These are phyloP conservation scores for Keiferia lycopersicella DNA, from an alignment of 2,888 invertebrate species.

Conservation along the genomic window DNA sequence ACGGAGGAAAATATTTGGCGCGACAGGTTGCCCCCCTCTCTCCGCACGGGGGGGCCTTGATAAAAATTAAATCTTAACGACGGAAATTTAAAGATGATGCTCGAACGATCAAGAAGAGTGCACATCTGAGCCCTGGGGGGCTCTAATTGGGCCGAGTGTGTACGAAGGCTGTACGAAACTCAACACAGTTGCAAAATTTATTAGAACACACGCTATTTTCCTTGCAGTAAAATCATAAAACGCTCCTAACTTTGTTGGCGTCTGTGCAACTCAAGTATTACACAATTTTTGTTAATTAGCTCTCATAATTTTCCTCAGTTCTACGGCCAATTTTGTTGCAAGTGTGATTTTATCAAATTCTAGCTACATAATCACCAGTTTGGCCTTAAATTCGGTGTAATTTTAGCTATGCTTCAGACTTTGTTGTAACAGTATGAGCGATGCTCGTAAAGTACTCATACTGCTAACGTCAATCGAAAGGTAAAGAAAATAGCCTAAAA, in stretches of 20 bases:
- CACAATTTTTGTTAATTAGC: slow-evolving; percentile 25
- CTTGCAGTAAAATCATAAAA: slow-evolving; percentile 14
- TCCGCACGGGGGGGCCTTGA: slow-evolving; percentile 57
- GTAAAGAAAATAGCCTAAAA: not conserved
- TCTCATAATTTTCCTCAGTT: slow-evolving; percentile 10
- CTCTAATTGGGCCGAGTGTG: slow-evolving; percentile 76
- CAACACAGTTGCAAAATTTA: slow-evolving; percentile 17
- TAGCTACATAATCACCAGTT: slow-evolving; percentile 9
- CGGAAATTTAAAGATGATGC: slow-evolving; percentile 82
- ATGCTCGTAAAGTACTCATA: not conserved
- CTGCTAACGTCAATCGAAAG: not conserved
- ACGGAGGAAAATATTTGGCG: slow-evolving; percentile 81
- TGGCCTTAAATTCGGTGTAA: slow-evolving; percentile 22
- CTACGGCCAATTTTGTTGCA: slow-evolving; percentile 19
- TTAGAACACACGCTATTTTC: slow-evolving; percentile 5
- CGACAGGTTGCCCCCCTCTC: slow-evolving; percentile 74
- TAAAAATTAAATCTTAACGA: slow-evolving; percentile 82
- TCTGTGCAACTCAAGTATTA: not conserved
- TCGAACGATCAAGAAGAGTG: slow-evolving; percentile 80
- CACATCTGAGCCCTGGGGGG: slow-evolving; percentile 77
- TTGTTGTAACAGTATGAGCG: not conserved
- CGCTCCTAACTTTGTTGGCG: slow-evolving; percentile 1
- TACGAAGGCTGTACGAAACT: slow-evolving; percentile 47
- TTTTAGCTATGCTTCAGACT: slow-evolving; percentile 18
- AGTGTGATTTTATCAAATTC: slow-evolving; percentile 24